Percentiles rank a stretch among this genome's conserved stretches.
Evolutionary conservation across 1,140 invertebrate genomes (phyloP).

Genomic region (Centruroides sculpturatus): DNA sequence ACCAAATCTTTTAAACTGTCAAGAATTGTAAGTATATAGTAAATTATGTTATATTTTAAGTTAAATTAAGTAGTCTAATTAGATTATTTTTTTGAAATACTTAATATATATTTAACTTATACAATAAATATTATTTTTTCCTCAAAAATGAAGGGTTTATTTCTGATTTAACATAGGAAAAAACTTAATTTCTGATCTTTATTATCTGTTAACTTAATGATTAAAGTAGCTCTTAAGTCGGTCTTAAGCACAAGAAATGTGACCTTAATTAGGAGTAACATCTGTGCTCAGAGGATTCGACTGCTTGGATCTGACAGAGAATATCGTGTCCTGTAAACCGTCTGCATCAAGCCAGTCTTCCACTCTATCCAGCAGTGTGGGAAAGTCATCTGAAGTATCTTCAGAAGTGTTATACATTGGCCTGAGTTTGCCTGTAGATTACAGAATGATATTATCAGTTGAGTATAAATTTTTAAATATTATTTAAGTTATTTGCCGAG

Average conservation of each 20-base stretch:
- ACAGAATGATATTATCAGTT: constrained; percentile 30
- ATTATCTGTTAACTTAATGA: background rate
- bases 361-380: background rate
- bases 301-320: too few species aligned
- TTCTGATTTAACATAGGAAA: background rate
- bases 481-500: too few species aligned
- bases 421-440: constrained; percentile 27
- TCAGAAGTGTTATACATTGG: background rate
- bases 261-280: too few species aligned
- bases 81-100: too few species aligned
- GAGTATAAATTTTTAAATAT: background rate
- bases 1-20: background rate
- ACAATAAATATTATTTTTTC: too few species aligned
- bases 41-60: background rate
- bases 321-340: too few species aligned
- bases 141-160: too few species aligned
- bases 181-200: background rate
- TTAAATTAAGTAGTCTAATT: too few species aligned
- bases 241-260: too few species aligned
- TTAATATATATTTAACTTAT: too few species aligned
- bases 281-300: too few species aligned
- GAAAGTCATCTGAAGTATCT: background rate
- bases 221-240: background rate
- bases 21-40: background rate
- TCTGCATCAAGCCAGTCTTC: too few species aligned